phyloP scores from a whole-genome alignment of 2,797 vertebrate genomes.

The Setipinna tenuifilis region DNA sequence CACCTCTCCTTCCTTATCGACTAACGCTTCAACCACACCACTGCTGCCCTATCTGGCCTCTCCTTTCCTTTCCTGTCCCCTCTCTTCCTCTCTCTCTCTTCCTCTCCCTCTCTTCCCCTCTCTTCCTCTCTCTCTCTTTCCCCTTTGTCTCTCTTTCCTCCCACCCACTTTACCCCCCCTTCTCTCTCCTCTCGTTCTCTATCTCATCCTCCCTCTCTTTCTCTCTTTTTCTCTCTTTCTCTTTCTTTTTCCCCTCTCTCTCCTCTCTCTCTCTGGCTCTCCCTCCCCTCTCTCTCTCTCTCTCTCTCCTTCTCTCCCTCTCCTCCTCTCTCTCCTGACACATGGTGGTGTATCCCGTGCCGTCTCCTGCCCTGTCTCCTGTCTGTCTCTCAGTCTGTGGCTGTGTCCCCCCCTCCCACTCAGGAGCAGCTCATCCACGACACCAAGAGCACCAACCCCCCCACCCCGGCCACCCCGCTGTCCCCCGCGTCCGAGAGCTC shows the following conservation, averaged over 20 bases:
- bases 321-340: too few species aligned
- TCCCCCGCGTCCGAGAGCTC: constrained; percentile 82
- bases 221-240: too few species aligned
- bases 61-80: background rate
- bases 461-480: constrained; percentile 84
- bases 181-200: background rate
- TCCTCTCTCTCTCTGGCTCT: constrained; percentile 64
- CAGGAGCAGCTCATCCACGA: constrained; percentile 98
- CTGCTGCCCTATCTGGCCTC: background rate
- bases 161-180: constrained; percentile 45
- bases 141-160: constrained; percentile 43
- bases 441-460: constrained; percentile 88
- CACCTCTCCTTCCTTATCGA: background rate
- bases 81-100: background rate
- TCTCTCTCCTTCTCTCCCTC: too few species aligned
- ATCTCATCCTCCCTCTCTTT: background rate
- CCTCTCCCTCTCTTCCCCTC: background rate
- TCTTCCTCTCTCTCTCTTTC: constrained; percentile 40
- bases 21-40: background rate
- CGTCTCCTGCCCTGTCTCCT: too few species aligned
- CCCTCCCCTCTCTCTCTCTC: constrained; percentile 42
- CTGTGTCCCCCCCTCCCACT: constrained; percentile 67
- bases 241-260: background rate
- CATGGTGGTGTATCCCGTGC: too few species aligned
- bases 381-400: constrained; percentile 69